These are phyloP conservation scores for human DNA, from an alignment of 2,113 vertebrate species.

Conservation along the genomic window GRCh38 chr3:70808501-70809000, in stretches of 20 bases:
- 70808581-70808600: background rate
- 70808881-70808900: background rate
- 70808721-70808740: background rate
- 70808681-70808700: background rate
- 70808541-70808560: background rate
- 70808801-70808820: background rate
- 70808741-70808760: background rate
- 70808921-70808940: background rate
- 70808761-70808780: background rate
- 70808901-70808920: background rate
- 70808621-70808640: background rate
- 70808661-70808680: background rate
- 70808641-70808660: background rate
- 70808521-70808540: background rate
- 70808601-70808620: background rate
- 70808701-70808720: background rate
- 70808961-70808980: background rate
- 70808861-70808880: background rate
- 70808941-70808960: background rate
- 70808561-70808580: background rate
- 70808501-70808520: background rate
- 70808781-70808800: background rate
- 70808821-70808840: background rate
- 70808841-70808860: background rate
- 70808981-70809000: background rate